A percentile compares a stretch with the other conserved stretches of the same genome.
These are phyloP conservation scores for Noctua janthe DNA, from an alignment of 2,888 invertebrate genomes.

Conservation along the genomic window DNA sequence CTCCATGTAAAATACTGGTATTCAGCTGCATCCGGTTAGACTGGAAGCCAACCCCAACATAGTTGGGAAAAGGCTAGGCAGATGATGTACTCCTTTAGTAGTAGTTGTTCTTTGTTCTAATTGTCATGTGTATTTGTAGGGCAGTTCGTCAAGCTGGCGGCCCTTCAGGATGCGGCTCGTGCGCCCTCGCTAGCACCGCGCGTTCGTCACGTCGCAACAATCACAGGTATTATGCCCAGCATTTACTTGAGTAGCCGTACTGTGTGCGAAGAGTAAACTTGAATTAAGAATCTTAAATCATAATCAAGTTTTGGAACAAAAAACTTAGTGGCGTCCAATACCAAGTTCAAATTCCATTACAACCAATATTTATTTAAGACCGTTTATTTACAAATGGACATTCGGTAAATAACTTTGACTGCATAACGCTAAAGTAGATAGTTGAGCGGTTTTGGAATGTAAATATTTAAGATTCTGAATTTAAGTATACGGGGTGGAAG, in stretches of 20 bases:
- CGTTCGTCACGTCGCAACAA: conserved; percentile 92
- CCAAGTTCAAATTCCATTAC: conserved; percentile 8
- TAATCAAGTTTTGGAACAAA: neutral
- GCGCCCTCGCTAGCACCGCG: conserved; percentile 92
- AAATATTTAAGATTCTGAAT: conserved; percentile 8
- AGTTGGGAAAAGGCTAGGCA: too few relatives aligned
- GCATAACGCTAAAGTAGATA: neutral
- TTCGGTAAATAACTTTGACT: neutral
- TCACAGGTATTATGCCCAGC: conserved; percentile 90
- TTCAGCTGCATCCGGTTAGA: too few relatives aligned
- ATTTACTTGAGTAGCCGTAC: neutral
- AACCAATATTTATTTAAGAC: conserved; percentile 7
- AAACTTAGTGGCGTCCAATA: too few relatives aligned
- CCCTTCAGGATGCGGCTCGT: conserved; percentile 94
- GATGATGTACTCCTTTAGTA: too few relatives aligned
- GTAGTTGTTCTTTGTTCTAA: neutral
- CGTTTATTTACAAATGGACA: neutral
- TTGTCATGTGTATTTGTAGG: conserved; percentile 73
- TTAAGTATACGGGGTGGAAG: neutral
- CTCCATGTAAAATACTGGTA: too few relatives aligned
- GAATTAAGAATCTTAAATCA: conserved; percentile 35
- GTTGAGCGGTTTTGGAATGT: neutral
- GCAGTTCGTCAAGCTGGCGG: conserved; percentile 94
- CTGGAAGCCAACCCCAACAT: too few relatives aligned
- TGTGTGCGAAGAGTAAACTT: conserved; percentile 4